Percentiles rank a stretch among this genome's conserved stretches.
Evolutionary conservation across 2,797 vertebrate species (phyloP).

Genomic region (Amniataba percoides): DNA sequence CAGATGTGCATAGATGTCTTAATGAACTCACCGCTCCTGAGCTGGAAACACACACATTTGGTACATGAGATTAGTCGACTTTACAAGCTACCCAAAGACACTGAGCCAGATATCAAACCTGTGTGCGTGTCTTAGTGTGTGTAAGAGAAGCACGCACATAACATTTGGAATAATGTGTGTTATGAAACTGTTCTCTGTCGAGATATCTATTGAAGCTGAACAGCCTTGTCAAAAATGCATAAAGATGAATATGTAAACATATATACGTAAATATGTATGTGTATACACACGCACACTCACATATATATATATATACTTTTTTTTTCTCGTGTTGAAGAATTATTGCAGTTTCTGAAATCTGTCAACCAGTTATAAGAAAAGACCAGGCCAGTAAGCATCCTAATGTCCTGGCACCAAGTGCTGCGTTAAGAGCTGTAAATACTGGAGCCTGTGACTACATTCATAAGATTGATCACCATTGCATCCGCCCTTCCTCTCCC

Average conservation of each 20-base stretch:
- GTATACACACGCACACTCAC: background rate
- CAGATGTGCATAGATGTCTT: constrained; percentile 24
- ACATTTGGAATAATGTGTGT: background rate
- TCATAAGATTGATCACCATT: constrained; percentile 49
- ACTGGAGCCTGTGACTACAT: constrained; percentile 49
- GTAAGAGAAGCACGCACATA: background rate
- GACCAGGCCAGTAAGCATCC: background rate
- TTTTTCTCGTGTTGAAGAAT: too few relatives aligned
- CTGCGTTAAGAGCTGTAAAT: constrained; percentile 44
- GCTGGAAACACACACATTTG: constrained; percentile 15
- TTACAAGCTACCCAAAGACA: background rate
- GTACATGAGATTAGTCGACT: background rate
- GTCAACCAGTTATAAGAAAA: background rate
- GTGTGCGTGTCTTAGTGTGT: background rate
- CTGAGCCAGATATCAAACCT: background rate
- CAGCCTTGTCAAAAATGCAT: background rate
- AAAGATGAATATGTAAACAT: background rate
- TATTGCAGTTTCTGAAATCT: background rate
- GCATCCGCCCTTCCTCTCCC: background rate
- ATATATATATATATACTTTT: background rate
- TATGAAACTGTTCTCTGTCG: background rate
- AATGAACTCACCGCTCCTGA: constrained; percentile 19
- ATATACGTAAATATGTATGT: background rate
- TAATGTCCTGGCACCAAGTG: constrained; percentile 27
- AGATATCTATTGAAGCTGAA: background rate